A percentile compares a stretch with the other conserved stretches of the same genome.
These are phyloP conservation scores for Mohoua ochrocephala DNA, from an alignment of 2,113 vertebrate species.

Conservation along the genomic window DNA sequence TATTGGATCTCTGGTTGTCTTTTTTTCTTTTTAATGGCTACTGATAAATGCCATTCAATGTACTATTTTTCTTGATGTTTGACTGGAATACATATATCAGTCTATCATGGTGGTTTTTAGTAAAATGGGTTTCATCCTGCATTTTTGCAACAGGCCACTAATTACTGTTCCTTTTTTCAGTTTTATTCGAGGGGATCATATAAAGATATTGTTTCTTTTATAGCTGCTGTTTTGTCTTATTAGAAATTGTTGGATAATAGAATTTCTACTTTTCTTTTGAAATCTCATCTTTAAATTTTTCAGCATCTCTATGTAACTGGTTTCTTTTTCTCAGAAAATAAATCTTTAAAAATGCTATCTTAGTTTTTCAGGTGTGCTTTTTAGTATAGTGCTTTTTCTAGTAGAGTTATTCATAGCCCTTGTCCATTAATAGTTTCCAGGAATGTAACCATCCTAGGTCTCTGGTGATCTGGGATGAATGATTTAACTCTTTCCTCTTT, in stretches of 20 bases:
- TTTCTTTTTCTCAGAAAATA: not conserved
- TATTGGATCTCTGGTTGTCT: not conserved
- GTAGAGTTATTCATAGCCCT: not conserved
- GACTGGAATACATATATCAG: not conserved
- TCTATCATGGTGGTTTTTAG: rapidly evolving
- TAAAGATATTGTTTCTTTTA: not conserved
- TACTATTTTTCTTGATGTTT: not conserved
- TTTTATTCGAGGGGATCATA: not conserved
- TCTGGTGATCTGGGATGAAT: not conserved
- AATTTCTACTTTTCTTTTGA: not conserved
- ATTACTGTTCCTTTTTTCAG: not conserved
- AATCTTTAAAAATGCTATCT: not conserved
- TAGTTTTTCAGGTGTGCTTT: not conserved
- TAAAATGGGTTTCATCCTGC: not conserved
- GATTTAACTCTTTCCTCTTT: not conserved
- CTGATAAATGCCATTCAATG: not conserved
- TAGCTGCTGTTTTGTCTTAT: not conserved
- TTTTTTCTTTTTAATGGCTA: not conserved
- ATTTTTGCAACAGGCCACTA: not conserved
- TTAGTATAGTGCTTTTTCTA: not conserved
- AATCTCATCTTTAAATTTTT: not conserved
- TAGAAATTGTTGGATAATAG: not conserved
- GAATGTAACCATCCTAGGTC: not conserved
- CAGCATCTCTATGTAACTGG: not conserved
- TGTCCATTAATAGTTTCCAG: not conserved